phyloP scores from a whole-genome alignment of 2,888 invertebrate genomes.

The Mechanitis mazaeus region DNA sequence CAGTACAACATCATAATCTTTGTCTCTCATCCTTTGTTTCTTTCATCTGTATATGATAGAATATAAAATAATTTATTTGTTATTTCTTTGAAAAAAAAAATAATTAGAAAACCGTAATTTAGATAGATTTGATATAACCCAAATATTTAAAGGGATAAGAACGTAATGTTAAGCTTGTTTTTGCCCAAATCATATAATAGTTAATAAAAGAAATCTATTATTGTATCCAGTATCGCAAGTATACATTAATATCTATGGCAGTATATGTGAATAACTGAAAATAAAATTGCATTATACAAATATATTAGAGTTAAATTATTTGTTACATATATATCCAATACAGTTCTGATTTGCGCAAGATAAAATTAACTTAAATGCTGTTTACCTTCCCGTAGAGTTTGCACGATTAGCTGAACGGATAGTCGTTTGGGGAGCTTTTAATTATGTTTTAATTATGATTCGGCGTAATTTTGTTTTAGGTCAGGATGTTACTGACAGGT shows the following conservation, averaged over 20 bases:
- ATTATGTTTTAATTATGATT: constrained; percentile 25
- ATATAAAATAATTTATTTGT: not conserved
- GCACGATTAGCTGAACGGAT: constrained; percentile 20
- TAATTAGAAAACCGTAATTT: too few species aligned
- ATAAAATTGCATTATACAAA: too few species aligned
- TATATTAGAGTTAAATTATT: too few species aligned
- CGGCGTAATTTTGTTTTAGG: constrained; percentile 18
- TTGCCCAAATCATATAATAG: too few species aligned
- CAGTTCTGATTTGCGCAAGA: not conserved
- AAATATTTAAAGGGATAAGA: too few species aligned
- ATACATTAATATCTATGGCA: too few species aligned
- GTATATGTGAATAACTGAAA: too few species aligned
- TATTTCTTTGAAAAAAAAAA: not conserved
- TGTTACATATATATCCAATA: not conserved
- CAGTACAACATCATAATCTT: constrained; percentile 4
- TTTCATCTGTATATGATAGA: not conserved
- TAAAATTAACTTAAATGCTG: not conserved
- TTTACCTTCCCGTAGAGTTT: constrained; percentile 13
- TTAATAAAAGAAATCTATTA: too few species aligned
- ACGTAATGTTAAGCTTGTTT: too few species aligned
- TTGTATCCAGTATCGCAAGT: too few species aligned
- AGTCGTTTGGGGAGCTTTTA: constrained; percentile 17
- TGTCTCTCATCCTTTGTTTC: not conserved
- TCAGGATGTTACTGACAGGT: constrained; percentile 20
- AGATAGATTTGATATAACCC: too few species aligned